phyloP scores from a whole-genome alignment of 2,797 vertebrate species.

The Erethizon dorsatum region DNA sequence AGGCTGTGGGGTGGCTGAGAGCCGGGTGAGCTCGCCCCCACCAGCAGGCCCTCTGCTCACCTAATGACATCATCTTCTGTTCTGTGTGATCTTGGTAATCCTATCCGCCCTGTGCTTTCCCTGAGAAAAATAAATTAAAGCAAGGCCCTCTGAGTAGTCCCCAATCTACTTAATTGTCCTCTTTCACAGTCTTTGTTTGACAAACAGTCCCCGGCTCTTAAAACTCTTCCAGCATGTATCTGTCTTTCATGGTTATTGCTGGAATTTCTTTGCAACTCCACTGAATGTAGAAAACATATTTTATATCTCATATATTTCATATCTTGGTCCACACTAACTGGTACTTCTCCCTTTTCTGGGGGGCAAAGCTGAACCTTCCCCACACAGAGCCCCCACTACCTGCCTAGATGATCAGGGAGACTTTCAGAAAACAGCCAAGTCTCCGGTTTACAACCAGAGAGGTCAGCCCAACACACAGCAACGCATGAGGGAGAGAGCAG shows the following conservation, averaged over 20 bases:
- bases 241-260: conserved; percentile 11
- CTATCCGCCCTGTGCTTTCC: not conserved
- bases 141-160: not conserved
- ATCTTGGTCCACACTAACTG: not conserved
- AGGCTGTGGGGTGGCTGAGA: not conserved
- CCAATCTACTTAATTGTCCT: conserved; percentile 15
- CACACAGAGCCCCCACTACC: conserved; percentile 30
- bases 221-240: not conserved
- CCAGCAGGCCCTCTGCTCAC: not conserved
- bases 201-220: not conserved
- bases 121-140: conserved; percentile 68
- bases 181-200: conserved; percentile 8
- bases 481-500: conserved; percentile 80
- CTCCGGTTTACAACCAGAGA: conserved; percentile 39
- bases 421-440: conserved; percentile 65
- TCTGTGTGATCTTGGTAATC: conserved; percentile 55
- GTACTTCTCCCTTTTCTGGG: not conserved
- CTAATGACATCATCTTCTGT: conserved; percentile 41
- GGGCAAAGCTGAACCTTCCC: not conserved
- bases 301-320: not conserved
- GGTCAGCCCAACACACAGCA: conserved; percentile 55
- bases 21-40: not conserved
- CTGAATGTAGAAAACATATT: not conserved
- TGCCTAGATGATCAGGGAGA: conserved; percentile 41
- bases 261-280: conserved; percentile 64